Conservation (phyloP, 2,113 vertebrate species). For the Piprites chloris region DNA sequence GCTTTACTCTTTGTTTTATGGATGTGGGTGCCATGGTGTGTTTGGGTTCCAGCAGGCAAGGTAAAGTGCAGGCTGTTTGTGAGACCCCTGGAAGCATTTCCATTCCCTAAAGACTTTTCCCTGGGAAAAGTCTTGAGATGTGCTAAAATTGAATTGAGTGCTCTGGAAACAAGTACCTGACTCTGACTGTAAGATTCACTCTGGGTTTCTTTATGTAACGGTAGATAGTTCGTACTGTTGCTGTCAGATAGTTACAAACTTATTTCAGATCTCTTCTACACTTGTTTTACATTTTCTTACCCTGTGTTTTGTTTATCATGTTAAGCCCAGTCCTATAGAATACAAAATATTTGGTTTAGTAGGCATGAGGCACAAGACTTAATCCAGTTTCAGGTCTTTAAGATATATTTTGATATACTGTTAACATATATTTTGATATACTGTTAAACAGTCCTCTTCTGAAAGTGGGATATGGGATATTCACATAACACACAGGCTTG, state of each 20-base stretch:
- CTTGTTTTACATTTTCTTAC: neutral
- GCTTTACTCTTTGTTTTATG: neutral
- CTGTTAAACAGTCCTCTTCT: neutral
- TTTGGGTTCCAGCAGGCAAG: neutral
- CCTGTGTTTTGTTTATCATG: neutral
- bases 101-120: neutral
- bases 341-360: neutral
- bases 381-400: neutral
- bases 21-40: accelerated
- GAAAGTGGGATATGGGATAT: neutral
- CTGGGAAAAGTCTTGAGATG: neutral
- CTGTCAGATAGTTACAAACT: neutral
- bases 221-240: neutral
- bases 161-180: neutral
- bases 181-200: neutral
- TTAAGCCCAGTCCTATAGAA: neutral
- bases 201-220: neutral
- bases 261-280: accelerated
- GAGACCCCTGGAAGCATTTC: neutral
- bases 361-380: neutral
- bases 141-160: neutral
- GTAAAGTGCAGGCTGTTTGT: neutral
- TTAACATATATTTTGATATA: neutral
- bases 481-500: neutral
- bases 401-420: neutral